Base-by-base conservation (phyloP, 2,797 vertebrate species). In the Sphenopsis melanotis region DNA sequence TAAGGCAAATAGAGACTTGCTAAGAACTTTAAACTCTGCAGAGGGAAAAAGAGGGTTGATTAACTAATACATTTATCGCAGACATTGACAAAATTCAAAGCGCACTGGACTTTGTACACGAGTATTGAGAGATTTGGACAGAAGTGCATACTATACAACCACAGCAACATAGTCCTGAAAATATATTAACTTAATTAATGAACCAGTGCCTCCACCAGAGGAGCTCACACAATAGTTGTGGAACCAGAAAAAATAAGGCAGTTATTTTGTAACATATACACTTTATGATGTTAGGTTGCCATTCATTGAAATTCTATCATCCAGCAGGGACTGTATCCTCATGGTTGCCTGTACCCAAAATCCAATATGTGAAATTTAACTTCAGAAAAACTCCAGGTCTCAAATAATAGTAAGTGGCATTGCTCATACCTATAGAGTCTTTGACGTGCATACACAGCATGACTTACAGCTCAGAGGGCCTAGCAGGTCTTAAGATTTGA, bases 31-130 rank as follows among this genome's bases (percentile, higher is more conserved):
- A 69, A 72, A 65, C 18, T 52, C 87, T 83, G 21, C 22, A 75
- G 36, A 87, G 56, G 27, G 11, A 6, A 59, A 72, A 82, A 72
- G 15, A 71, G 8, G 7, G 21, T 18, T 53, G 19, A 75, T 79
- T 41, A 10, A 39, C 23, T 46, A 56, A 24, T 56, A 50, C 27
- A 79, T 49, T 84, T 42, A 76, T 41, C 57, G 10, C 44, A 92
- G 60, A 74, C 30, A 66, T 0, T 39, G 11, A 34, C 17, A 82
- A 87, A 93, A 89, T 4, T 1, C 21, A 29, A 91, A 78, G 39
- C 63, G 19, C 26, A n/a, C 27, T 0, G 0, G 41, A 44, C 47
- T 46, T 37, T 55, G 20, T 36, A 41, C 7, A 9, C 0, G 2
- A 57, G 36, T 30, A 57, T 32, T 27, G 20, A 64, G 64, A 80